Base-by-base conservation (phyloP, 2,113 vertebrate genomes). In the Pycnonotus jocosus region DNA sequence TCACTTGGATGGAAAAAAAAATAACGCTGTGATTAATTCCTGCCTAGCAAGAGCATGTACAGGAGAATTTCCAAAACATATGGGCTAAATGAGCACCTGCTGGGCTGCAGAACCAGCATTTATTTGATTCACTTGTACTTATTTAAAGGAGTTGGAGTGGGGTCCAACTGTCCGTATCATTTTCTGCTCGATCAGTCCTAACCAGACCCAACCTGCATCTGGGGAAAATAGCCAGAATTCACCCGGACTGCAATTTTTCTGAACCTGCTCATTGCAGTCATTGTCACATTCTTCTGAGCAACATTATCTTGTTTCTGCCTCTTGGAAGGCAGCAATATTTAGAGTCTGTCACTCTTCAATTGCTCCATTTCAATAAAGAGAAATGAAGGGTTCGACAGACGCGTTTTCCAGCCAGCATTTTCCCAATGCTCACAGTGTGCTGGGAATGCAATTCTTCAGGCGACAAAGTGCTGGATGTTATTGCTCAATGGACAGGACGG, bases 401-500 rank as follows among this genome's bases (percentile, higher is more conserved):
- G 53, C 57, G 60, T 92, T 92, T 93, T 94, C 53, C 73, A 30
- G 27, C 4, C 70, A 68, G 77, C 65, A 48, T 56, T 95, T 92
- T 86, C 79, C 47, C 82, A 38, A 68, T 25, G 27, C 81, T 95
- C 94, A 72, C 40, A 30, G 64, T 7, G 44, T 73, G 78, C 56
- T 78, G 56, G 48, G 92, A 78, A 92, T 69, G 72, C 60, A 86
- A 76, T 81, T 86, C 82, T 96, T 92, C 79, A 88, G 80, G 92
- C 72, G 86, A 86, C 80, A 64, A 87, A 94, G 76, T 53, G 71
- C 80, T 88, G 88, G 86, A 45, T 57, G 40, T 56, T 93, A 81
- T 86, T 94, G 76, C 95, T 96, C 92, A 53, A 33, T 76, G 92
- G 82, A 9, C 64, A 64, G 87, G 92, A 95, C 38, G 64, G 95